Base-by-base conservation (phyloP, 2,113 vertebrate species). In the Muscicapa adusta region DNA sequence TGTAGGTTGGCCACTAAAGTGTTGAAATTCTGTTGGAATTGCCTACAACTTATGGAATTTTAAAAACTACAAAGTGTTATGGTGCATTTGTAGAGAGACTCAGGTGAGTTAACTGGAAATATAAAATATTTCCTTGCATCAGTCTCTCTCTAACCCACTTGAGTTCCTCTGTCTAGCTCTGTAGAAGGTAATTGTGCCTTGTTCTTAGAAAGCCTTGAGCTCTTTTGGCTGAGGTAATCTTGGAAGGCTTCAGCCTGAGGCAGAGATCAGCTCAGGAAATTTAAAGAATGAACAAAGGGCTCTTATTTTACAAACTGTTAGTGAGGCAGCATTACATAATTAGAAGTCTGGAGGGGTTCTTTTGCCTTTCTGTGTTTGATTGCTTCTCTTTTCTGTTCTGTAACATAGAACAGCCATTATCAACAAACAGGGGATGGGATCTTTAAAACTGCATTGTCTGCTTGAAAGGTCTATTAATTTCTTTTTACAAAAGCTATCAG, bases 11-110 rank as follows among this genome's bases (percentile, higher is more conserved):
- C 22, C 20, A 74, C n/a, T 8, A 33, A 90, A 68, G 5, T 16
- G n/a, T 4, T 60, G 23, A 65, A 58, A 73, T 42, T 14, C 22
- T n/a, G 15, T 28, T 50, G 18, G 60, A 72, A 66, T 51, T 3
- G 40, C 3, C 17, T 42, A 42, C 0, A 1, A 34, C 4, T 62
- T 8, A 33, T 10, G 0, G 2, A 73, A 77, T 61, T 81, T 65
- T 73, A 22, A 38, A 58, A 79, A 31, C 17, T 54, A 36, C 45
- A 70, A 71, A 17, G 24, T 45, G 24, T 67, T 43, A 25, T 5
- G 18, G 28, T 20, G 1, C 24, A 29, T 43, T 67, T 57, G 7
- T 24, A 45, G 34, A 65, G 81, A 77, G 18, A 34, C 18, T 43
- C 4, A 24, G 22, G 11, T 28, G 48, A 62, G 10, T 26, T 85